Evolutionary conservation across 2,797 vertebrate species (phyloP).

Genomic region (Cryptoprocta ferox): DNA sequence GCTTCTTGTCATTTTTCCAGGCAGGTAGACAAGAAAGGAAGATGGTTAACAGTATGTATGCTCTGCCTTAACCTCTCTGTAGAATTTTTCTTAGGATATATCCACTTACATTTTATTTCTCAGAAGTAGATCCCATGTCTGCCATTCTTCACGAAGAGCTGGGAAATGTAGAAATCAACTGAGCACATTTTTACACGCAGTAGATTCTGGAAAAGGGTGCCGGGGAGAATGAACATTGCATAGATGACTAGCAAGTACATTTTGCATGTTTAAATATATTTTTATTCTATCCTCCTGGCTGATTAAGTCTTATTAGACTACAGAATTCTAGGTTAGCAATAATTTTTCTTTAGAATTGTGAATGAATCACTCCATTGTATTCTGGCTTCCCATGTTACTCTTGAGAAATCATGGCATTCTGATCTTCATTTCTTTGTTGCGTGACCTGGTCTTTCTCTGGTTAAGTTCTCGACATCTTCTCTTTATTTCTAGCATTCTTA

Average conservation of each 20-base stretch:
- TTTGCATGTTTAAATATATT: neutral
- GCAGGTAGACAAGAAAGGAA: neutral
- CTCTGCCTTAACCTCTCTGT: neutral
- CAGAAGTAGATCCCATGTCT: neutral
- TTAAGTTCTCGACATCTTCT: neutral
- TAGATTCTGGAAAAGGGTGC: neutral
- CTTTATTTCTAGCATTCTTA: neutral
- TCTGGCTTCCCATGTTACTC: neutral
- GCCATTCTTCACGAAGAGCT: neutral
- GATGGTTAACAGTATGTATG: neutral
- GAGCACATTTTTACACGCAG: neutral
- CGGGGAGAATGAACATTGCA: neutral
- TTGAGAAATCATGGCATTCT: neutral
- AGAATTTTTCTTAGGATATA: neutral
- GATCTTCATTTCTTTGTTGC: neutral
- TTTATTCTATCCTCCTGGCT: neutral
- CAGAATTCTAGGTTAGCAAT: neutral
- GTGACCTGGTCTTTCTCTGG: neutral
- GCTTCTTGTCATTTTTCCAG: neutral
- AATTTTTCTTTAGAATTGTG: neutral
- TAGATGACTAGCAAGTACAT: neutral
- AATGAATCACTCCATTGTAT: neutral
- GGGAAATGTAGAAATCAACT: neutral
- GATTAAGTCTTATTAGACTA: neutral
- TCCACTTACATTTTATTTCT: neutral